Percentiles rank a stretch among this genome's conserved stretches.
phyloP scores from a whole-genome alignment of 2,888 invertebrate species.

The Drosophila prolongata region DNA sequence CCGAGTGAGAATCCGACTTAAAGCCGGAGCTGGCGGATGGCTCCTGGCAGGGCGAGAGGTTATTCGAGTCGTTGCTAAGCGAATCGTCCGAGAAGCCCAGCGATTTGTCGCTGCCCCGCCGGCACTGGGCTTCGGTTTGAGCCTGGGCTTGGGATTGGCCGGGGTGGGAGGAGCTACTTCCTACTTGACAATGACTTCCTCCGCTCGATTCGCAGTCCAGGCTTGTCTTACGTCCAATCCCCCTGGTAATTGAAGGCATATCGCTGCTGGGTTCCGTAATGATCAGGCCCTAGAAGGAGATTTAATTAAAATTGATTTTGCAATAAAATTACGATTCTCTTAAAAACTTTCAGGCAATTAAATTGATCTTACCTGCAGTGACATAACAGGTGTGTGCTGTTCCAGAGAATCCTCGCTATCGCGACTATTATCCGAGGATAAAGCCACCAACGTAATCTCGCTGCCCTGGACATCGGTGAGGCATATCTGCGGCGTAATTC shows the following conservation, averaged over 20 bases:
- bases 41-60: constrained; percentile 86
- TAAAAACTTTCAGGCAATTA: no score
- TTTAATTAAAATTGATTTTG: neutral
- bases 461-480: constrained; percentile 96
- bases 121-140: constrained; percentile 83
- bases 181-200: constrained; percentile 8
- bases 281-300: constrained; percentile 60
- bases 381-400: constrained; percentile 85
- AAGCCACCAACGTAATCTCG: constrained; percentile 91
- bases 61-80: constrained; percentile 88
- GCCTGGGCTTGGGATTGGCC: constrained; percentile 6
- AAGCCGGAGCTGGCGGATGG: constrained; percentile 87
- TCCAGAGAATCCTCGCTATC: constrained; percentile 89
- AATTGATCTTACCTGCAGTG: constrained; percentile 77
- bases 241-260: constrained; percentile 92
- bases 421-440: constrained; percentile 90
- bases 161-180: neutral
- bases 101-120: constrained; percentile 89
- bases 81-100: constrained; percentile 90
- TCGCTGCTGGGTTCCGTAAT: constrained; percentile 86
- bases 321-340: no score
- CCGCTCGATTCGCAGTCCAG: constrained; percentile 86
- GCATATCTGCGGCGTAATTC: constrained; percentile 90
- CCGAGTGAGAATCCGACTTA: constrained; percentile 86
- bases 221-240: constrained; percentile 89